These are phyloP conservation scores for Netelia melanura DNA, from an alignment of 2,888 invertebrate species.

Conservation along the genomic window DNA sequence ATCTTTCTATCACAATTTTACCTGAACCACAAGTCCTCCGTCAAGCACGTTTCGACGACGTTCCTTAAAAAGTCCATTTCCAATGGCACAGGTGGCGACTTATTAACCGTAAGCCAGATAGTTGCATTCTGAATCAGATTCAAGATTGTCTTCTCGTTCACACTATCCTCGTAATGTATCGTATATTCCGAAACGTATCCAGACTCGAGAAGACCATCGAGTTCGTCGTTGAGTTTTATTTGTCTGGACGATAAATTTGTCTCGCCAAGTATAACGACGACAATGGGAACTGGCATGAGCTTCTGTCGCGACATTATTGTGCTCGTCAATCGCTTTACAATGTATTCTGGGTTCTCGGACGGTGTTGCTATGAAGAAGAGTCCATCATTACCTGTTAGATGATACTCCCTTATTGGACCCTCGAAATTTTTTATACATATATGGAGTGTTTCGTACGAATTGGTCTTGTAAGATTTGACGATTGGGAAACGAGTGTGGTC, in stretches of 20 bases:
- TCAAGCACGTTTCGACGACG: conserved; percentile 76
- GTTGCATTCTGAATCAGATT: conserved; percentile 77
- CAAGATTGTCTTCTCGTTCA: conserved; percentile 76
- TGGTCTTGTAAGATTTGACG: conserved; percentile 78
- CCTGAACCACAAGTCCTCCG: conserved; percentile 82
- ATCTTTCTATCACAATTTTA: conserved; percentile 57
- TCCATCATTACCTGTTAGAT: conserved; percentile 79
- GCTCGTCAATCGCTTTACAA: conserved; percentile 77
- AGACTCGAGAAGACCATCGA: conserved; percentile 76
- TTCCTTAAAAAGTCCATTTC: conserved; percentile 79
- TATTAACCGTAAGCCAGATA: conserved; percentile 81
- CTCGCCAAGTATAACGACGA: conserved; percentile 77
- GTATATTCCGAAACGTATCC: conserved; percentile 81
- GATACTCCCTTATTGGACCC: conserved; percentile 74
- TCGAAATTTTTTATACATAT: conserved; percentile 81
- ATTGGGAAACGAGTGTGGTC: conserved; percentile 78
- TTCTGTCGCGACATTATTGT: conserved; percentile 78
- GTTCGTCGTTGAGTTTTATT: conserved; percentile 68
- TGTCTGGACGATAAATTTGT: conserved; percentile 51
- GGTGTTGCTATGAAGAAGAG: conserved; percentile 78
- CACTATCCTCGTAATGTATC: conserved; percentile 74
- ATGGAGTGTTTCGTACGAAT: conserved; percentile 77
- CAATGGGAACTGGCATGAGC: conserved; percentile 80
- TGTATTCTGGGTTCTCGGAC: conserved; percentile 74
- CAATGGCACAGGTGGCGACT: conserved; percentile 77